Base-by-base conservation (phyloP, 2,888 invertebrate genomes). In the Nephrotoma appendiculata region DNA sequence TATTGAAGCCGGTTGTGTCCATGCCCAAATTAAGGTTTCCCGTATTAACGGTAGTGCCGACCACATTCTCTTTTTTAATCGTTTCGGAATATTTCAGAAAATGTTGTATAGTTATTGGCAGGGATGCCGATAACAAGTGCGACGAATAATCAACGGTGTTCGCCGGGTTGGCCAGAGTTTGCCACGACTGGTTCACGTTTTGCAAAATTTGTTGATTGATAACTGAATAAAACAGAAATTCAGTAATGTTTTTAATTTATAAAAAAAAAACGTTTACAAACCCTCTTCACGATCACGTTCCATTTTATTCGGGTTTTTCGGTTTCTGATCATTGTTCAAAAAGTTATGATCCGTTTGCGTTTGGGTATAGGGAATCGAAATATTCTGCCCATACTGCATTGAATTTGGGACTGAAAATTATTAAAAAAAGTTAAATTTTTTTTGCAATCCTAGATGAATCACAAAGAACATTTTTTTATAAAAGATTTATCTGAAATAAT, bases 81-180 rank as follows among this genome's bases (percentile, higher is more conserved):
- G 92, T 91, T 90, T 92, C 92, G 88, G 91, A 92, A 89, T 92
- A 92, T 90, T 92, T 92, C 87, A 92, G 91, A 90, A 92, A 92
- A 90, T 92, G 92, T 89, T 92, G 92, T 89, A 92, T 91, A 87
- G 92, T 92, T 88, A 92, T 91, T 90, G 92, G 92, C 90, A 92
- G 90, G 90, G 92, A 91, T 89, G 92, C 92, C 88, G 92, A 91
- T 88, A 92, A 89, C 89, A 92, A 90, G 90, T 92, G 92, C 71
- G 92, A 92, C 89, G 92, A 92, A 88, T 92, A 92, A 88, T 92
- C 92, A 87, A 92, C 91, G 48, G 91, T 91, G 88, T 92, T 92
- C 89, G 92, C 91, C 87, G 91, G 91, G 87, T 91, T 91, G 88
- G 92, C 91, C 89, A 92, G 89, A 86, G 91, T 91, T 89, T 92